Evolutionary conservation across 2,113 vertebrate species (phyloP), one percentile per base, ranked within the genome.

Genomic region (Oryctolagus cuniculus): DNA sequence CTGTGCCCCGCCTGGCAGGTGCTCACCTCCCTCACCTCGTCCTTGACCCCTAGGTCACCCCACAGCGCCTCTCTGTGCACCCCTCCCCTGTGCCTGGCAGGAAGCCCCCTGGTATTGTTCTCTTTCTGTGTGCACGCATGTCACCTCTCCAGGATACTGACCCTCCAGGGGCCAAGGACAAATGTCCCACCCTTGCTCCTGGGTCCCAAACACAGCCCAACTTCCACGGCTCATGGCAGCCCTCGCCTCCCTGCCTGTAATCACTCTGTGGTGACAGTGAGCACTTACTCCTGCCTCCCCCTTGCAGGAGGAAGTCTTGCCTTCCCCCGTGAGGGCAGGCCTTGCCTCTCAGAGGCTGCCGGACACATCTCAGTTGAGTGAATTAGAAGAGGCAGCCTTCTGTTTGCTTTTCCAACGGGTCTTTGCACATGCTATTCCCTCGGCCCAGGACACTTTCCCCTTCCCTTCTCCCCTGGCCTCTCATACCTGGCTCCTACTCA

Each of bases 281-380:
- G 51, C 19, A 11, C 38, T 27, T 21, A 38, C 34, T 80, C 86
- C 44, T 53, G 6, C 25, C 58, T 74, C 70, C 63, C 53, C 49
- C 61, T 31, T 31, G 81, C 69, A 24, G 61, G 77, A 44, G 44
- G 29, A 29, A 80, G 27, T 44, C 44, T 44, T 44, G 44, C 44
- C 44, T 44, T 44, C 44, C 11, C 53, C 75, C 19, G 31, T 0
- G 31, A 92, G 19, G 9, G 63, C 53, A 81, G 77, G 19, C 31
- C 22, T 70, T 63, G 27, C 9, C 36, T 55, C 87, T 83, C 87
- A 61, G 81, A 91, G 82, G 38, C 44, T 88, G n/a, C 73, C 86
- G 21, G 11, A 6, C 34, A 63, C 70, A 31, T 31, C 87, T 53
- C 0, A 96, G 25, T 4, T 27, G 21, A 84, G 44, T 27, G 69